These are phyloP conservation scores for Tenthredo livida DNA, from an alignment of 2,888 invertebrate genomes.

Conservation along the genomic window DNA sequence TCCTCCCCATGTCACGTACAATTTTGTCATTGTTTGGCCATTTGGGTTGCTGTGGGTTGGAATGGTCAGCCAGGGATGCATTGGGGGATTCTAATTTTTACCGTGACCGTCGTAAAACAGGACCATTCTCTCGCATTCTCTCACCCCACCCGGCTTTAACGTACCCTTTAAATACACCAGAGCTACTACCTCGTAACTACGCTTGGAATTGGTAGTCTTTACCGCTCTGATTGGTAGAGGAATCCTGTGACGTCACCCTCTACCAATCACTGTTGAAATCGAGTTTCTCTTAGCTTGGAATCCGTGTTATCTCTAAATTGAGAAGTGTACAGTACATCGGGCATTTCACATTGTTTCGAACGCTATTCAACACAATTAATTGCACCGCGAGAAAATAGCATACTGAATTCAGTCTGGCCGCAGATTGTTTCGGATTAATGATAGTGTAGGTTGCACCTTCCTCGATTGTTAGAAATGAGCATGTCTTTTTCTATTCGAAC, in stretches of 20 bases:
- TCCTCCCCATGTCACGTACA: conserved; percentile 36
- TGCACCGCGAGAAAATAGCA: neutral
- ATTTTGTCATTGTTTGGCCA: conserved; percentile 38
- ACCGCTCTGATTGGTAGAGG: conserved; percentile 25
- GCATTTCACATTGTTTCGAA: neutral
- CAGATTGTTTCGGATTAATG: neutral
- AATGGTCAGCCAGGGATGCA: conserved; percentile 25
- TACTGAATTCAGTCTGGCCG: conserved; percentile 7
- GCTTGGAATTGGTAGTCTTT: conserved; percentile 12
- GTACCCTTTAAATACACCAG: conserved; percentile 28
- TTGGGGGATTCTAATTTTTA: conserved; percentile 34
- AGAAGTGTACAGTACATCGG: neutral
- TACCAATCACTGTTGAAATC: neutral
- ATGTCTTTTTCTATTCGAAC: neutral
- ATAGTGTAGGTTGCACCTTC: neutral
- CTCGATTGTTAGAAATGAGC: neutral
- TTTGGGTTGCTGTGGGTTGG: conserved; percentile 29
- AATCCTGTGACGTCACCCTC: conserved; percentile 24
- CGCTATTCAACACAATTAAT: conserved; percentile 20
- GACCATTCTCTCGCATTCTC: neutral
- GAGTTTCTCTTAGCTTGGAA: neutral
- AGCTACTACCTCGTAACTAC: conserved; percentile 9
- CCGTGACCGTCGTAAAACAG: conserved; percentile 38
- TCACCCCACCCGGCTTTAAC: neutral
- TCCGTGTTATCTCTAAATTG: conserved; percentile 8